Evolutionary conservation across 2,797 vertebrate genomes (phyloP).

Genomic region (Morus bassanus): DNA sequence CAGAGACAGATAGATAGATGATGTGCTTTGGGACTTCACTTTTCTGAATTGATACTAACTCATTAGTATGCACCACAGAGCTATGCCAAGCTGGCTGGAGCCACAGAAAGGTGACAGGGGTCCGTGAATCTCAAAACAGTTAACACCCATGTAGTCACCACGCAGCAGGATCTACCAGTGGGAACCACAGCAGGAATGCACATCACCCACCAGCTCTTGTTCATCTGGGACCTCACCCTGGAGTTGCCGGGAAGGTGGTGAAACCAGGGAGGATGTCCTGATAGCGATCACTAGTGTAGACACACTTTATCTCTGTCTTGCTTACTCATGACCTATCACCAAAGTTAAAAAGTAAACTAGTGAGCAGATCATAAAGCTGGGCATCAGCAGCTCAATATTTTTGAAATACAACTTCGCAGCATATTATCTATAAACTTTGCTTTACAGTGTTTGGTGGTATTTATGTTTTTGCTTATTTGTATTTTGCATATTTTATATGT

Average conservation of each 20-base stretch:
- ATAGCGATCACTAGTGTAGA: background rate
- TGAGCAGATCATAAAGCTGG: background rate
- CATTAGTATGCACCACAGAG: accelerated
- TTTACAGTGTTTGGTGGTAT: background rate
- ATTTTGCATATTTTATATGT: background rate
- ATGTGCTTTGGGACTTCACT: background rate
- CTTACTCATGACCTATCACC: background rate
- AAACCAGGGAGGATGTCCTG: background rate
- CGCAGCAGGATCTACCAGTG: background rate
- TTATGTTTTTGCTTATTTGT: conserved; percentile 13
- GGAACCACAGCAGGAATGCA: background rate
- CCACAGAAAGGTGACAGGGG: background rate
- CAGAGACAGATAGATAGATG: background rate
- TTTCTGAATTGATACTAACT: background rate
- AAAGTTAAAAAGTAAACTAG: background rate
- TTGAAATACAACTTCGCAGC: background rate
- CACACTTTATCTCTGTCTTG: background rate
- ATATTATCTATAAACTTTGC: background rate
- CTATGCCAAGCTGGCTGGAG: background rate
- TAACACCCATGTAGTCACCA: background rate
- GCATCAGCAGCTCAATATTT: background rate
- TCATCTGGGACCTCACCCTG: background rate
- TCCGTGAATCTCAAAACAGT: background rate
- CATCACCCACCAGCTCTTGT: background rate
- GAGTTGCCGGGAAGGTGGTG: background rate